phyloP scores from a whole-genome alignment of 2,113 vertebrate genomes.

The Platichthys stellatus region DNA sequence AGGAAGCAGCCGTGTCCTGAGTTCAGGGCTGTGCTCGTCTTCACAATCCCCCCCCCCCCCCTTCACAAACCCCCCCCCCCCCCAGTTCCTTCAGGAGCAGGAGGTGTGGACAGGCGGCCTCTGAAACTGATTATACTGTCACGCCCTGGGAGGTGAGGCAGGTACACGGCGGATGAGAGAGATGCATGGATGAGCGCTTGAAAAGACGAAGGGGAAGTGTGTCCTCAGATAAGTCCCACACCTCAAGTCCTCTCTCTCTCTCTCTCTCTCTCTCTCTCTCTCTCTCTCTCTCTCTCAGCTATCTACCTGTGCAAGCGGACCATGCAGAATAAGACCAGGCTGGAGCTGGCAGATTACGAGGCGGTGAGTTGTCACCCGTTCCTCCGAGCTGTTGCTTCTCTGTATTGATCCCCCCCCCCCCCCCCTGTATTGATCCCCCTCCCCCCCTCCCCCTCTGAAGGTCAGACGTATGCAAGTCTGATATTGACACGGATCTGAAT shows the following conservation, averaged over 20 bases:
- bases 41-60: conserved; percentile 9
- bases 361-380: conserved; percentile 86
- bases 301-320: conserved; percentile 99
- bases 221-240: conserved; percentile 24
- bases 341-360: conserved; percentile 99
- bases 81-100: conserved; percentile 19
- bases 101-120: conserved; percentile 12
- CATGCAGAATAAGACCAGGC: conserved; percentile 99
- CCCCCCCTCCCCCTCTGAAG: too few relatives aligned
- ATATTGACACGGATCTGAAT: background rate
- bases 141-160: background rate
- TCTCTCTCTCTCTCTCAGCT: conserved; percentile 76
- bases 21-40: conserved; percentile 9
- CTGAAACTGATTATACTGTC: conserved; percentile 2
- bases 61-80: too few relatives aligned
- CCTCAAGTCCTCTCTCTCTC: conserved; percentile 1
- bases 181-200: conserved; percentile 26
- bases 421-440: conserved; percentile 29
- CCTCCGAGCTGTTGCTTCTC: conserved; percentile 22
- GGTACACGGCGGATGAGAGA: conserved; percentile 10
- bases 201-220: conserved; percentile 7
- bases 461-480: background rate
- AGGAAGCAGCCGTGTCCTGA: conserved; percentile 18
- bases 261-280: background rate
- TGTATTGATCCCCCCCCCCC: conserved; percentile 33